These are phyloP conservation scores for Willisornis vidua DNA, from an alignment of 2,113 vertebrate genomes.

Conservation along the genomic window DNA sequence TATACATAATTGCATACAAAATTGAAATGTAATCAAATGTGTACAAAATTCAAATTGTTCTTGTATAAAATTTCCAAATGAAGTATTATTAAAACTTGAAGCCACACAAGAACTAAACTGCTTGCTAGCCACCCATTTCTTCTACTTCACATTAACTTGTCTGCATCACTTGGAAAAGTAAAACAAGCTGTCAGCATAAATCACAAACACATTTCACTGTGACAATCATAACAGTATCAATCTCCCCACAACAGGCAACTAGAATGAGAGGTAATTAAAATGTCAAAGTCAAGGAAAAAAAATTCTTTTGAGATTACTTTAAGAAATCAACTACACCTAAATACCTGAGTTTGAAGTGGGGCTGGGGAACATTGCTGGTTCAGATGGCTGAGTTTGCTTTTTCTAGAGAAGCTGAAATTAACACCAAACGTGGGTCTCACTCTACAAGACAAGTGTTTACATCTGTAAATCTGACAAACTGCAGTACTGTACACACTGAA, in stretches of 20 bases:
- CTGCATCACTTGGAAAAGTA: slow-evolving; percentile 34
- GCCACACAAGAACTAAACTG: background rate
- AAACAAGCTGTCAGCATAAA: slow-evolving; percentile 54
- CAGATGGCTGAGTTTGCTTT: background rate
- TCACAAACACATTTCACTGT: slow-evolving; percentile 41
- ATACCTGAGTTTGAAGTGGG: background rate
- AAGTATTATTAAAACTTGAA: slow-evolving; percentile 59
- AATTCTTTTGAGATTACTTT: background rate
- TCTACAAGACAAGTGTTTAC: background rate
- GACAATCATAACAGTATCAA: slow-evolving; percentile 15
- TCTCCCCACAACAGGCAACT: background rate
- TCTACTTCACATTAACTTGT: slow-evolving; percentile 34
- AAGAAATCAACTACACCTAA: background rate
- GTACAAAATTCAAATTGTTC: slow-evolving; percentile 64
- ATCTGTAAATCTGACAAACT: background rate
- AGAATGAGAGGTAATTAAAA: slow-evolving; percentile 12
- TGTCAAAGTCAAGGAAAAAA: background rate
- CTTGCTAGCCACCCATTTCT: background rate
- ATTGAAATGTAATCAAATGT: background rate
- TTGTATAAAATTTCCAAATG: slow-evolving; percentile 67
- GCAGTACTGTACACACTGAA: background rate
- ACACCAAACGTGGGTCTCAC: background rate
- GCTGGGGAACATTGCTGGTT: background rate
- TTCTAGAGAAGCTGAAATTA: background rate
- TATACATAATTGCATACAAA: slow-evolving; percentile 69